Percentiles rank a stretch among this genome's conserved stretches.
Evolutionary conservation across 1,140 invertebrate genomes (phyloP).

Genomic region (Orchestia grillus): DNA sequence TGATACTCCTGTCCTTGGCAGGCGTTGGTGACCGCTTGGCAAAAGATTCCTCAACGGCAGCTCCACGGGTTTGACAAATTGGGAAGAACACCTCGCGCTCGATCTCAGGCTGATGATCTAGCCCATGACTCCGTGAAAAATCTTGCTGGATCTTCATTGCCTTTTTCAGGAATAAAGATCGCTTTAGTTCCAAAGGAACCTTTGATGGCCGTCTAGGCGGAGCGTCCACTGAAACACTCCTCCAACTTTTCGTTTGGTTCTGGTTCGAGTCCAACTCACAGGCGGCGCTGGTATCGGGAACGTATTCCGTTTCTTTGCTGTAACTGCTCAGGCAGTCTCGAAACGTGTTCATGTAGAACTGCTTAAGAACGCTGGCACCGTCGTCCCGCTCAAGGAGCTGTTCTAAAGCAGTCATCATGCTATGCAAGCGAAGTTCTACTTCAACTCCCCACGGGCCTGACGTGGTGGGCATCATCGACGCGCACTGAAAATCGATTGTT

Average conservation of each 20-base stretch:
- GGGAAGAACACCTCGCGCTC: background rate
- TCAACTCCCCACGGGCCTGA: no score
- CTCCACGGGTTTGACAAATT: background rate
- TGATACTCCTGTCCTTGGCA: no score
- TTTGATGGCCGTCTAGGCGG: background rate
- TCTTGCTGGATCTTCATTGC: background rate
- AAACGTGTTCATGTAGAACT: background rate
- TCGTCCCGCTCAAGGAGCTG: background rate
- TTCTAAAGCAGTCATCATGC: background rate
- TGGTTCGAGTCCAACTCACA: background rate
- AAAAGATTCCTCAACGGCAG: background rate
- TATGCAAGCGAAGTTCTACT: background rate
- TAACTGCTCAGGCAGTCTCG: background rate
- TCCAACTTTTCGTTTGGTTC: background rate
- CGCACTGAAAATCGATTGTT: background rate
- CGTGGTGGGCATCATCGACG: background rate
- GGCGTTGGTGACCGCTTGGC: background rate
- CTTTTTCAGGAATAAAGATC: background rate
- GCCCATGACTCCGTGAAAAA: background rate
- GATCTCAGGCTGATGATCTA: background rate
- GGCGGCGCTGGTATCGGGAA: background rate
- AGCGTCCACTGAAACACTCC: background rate
- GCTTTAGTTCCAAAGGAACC: background rate
- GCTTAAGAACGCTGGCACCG: background rate
- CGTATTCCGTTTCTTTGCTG: background rate